Evolutionary conservation across 2,113 vertebrate species (phyloP), one percentile per base, ranked within the genome.

Genomic region (Nyctereutes procyonoides): DNA sequence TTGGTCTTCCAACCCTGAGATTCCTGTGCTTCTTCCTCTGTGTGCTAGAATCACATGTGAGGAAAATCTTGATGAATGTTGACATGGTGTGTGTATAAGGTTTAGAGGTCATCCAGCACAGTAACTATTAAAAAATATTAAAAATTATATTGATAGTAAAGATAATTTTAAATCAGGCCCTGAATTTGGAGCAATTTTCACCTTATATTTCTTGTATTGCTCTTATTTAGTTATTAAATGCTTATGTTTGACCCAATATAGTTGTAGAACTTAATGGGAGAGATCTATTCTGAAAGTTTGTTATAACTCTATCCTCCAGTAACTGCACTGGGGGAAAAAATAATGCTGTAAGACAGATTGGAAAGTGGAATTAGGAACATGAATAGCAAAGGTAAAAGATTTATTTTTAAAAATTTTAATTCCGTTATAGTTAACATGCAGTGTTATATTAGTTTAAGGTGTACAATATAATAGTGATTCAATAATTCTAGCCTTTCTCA

Each of bases 111-210:
- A 88, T 48, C 12, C 38, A 88, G 43, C 51, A 55, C 1, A 30
- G 30, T 90, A 83, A 83, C 43, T 96, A 24, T 91, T 55, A 79
- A 91, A 60, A 38, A 11, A 38, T 97, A 48, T 96, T 93, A 87
- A 74, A 90, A 95, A 81, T 80, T 90, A 67, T 38, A 24, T 10
- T 51, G 26, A 71, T 53, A 71, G 8, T 87, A 38, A 95, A 82
- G 32, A 74, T 56, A 81, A 60, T 79, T 79, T 93, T 94, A 87
- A 22, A 88, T n/a, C 35, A 65, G 65, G 48, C 16, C 53, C n/a
- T 95, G 32, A 55, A 74, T 51, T 24, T 89, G 11, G 43, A 95
- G 85, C 67, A 63, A 82, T 95, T 86, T 88, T 92, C 38, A 63
- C 43, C 22, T 88, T 83, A 20, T 38, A 8, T 38, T 80, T 93